Conservation (phyloP, 2,888 invertebrate species). For the Microplitis deprimator region DNA sequence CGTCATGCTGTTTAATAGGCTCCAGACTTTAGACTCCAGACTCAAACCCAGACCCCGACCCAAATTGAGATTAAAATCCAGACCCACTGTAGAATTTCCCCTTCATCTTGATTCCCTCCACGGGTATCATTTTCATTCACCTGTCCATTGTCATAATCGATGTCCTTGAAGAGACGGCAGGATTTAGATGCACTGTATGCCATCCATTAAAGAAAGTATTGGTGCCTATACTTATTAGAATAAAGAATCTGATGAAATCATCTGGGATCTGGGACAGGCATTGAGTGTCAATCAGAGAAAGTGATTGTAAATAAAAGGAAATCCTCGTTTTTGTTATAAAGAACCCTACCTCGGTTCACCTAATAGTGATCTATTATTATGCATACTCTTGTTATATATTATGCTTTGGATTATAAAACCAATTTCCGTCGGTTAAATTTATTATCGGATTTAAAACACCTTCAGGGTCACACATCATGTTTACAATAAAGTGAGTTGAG, state of each 20-base stretch:
- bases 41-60: too few species aligned
- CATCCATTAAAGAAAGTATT: too few species aligned
- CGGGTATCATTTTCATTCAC: not conserved
- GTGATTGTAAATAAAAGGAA: conserved; percentile 64
- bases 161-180: not conserved
- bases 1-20: too few species aligned
- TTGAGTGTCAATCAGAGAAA: conserved; percentile 70
- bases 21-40: too few species aligned
- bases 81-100: not conserved
- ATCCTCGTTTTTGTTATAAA: conserved; percentile 36
- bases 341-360: not conserved
- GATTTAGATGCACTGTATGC: too few species aligned
- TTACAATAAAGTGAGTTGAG: conserved; percentile 48
- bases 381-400: conserved; percentile 43
- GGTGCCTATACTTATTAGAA: too few species aligned
- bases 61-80: too few species aligned
- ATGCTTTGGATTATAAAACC: conserved; percentile 63
- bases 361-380: conserved; percentile 26
- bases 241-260: too few species aligned
- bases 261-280: conserved; percentile 46
- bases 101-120: not conserved
- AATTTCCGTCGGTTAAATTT: conserved; percentile 60
- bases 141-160: not conserved
- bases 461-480: conserved; percentile 53
- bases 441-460: conserved; percentile 1